Evolutionary conservation across 2,113 vertebrate genomes (phyloP), one percentile per base, ranked within the genome.

Genomic region (Xenotilapia longispinis): DNA sequence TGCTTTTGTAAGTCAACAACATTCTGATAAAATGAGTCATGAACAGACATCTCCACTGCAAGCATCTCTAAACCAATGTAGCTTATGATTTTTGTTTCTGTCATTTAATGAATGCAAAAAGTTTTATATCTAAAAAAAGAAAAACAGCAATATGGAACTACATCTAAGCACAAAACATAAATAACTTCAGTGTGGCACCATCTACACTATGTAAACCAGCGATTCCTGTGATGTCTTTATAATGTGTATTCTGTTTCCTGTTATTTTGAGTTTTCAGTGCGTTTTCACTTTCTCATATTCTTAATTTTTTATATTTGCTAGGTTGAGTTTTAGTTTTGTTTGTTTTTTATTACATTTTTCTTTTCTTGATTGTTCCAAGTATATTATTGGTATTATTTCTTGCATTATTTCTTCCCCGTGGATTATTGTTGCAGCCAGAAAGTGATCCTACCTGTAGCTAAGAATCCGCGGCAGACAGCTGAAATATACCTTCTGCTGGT

Each of bases 381-480:
- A 63, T 33, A 19, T 33, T 63, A 63, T 63, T 63, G 17, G 58
- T 19, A 33, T 63, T 36, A 63, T 33, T 26, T 26, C 54, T 26
- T 57, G 21, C 21, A 57, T 26, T 57, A 57, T 57, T 26, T 57
- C 23, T 57, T 57, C 14, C 6, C 28, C 2, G 31, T 65, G 0
- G 17, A 65, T 65, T 65, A 65, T n/a, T 65, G 31, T 1, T n/a
- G 17, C 60, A 65, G 60, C 31, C 17, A 7, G 17, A n/a, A n/a
- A 65, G 31, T 11, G 31, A 36, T 2, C 8, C 57, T 60, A 60
- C 57, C 6, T 31, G 26, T 60, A 60, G 26, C 26, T 31, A 17
- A 60, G 57, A 57, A 57, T 57, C 55, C 2, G 3, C 1, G 0
- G 5, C 57, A 60, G 5, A 60, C 0, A 60, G 8, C 5, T 4